A percentile compares a stretch with the other conserved stretches of the same genome.
These are phyloP conservation scores for Oegoconia quadripuncta DNA, from an alignment of 2,888 invertebrate species.

Conservation along the genomic window DNA sequence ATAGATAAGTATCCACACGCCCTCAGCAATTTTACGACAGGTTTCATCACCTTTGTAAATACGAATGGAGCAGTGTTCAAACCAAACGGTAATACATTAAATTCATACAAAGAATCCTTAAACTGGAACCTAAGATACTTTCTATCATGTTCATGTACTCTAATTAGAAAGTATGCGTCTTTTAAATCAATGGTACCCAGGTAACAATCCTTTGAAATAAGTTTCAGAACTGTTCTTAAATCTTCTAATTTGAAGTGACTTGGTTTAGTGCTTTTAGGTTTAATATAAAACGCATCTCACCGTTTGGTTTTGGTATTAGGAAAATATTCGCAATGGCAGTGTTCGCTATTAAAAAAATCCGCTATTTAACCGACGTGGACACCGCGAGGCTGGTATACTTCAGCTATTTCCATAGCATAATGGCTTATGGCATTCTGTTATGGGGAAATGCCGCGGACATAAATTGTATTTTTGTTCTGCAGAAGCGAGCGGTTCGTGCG, in stretches of 20 bases:
- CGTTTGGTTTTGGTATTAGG: slow-evolving; percentile 8
- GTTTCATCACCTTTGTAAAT: too few relatives aligned
- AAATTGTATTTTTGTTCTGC: too few relatives aligned
- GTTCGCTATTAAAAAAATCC: slow-evolving; percentile 4
- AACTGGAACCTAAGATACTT: slow-evolving; percentile 12
- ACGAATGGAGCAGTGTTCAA: too few relatives aligned
- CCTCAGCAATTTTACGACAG: slow-evolving; percentile 12
- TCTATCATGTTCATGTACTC: slow-evolving; percentile 4
- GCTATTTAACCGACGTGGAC: too few relatives aligned
- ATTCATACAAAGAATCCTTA: slow-evolving; percentile 8
- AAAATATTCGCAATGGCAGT: too few relatives aligned
- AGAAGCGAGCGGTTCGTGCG: too few relatives aligned
- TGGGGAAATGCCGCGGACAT: too few relatives aligned
- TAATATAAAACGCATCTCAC: slow-evolving; percentile 3
- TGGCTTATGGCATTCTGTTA: too few relatives aligned
- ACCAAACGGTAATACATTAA: slow-evolving; percentile 17
- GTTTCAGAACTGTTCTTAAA: slow-evolving; percentile 12
- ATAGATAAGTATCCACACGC: slow-evolving; percentile 9
- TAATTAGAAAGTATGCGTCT: too few relatives aligned
- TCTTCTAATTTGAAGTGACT: slow-evolving; percentile 18
- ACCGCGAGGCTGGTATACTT: too few relatives aligned
- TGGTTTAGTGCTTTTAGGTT: slow-evolving; percentile 9
- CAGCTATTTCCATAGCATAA: too few relatives aligned
- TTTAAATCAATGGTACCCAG: slow-evolving; percentile 12
- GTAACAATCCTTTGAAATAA: slow-evolving; percentile 9